Base-by-base conservation (phyloP, 1,140 invertebrate species). In the Zaprionus taronus region DNA sequence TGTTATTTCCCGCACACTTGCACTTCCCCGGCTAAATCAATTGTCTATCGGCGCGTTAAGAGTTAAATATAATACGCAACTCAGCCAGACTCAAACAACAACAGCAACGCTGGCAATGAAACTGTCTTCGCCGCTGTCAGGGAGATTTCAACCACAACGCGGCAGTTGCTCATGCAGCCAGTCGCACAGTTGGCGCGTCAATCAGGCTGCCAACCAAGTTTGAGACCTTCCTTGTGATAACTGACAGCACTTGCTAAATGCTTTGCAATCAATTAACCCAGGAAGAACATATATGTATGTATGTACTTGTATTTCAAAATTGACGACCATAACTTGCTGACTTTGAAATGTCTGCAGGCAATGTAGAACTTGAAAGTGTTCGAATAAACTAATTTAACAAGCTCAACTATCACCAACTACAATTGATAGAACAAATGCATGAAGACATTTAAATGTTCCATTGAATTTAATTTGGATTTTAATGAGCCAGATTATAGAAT, bases 31-130 rank as follows among this genome's bases (percentile, higher is more conserved):
- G 38, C 36, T 47, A 80, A 90, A 90, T 84, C 72, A 66, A 80
- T 89, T 82, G 85, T 89, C 75, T 79, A 84, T 83, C 76, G 70
- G 47, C 60, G 44, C 78, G 70, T 82, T 70, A 77, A 68, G 57
- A 76, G 65, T 71, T 60, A 64, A 78, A 75, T 81, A 86, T 79
- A 76, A 86, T 86, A 69, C 63, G 75, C 64, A 73, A 60, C 34
- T 62, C 41, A 34, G 9, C 11, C 31, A 34, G 5, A 41, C 38
- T 12, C 3, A 12, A 17, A 17, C 41, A 47, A 17, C n/a, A n/a
- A 47, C 36, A 69, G 12, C 44, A 61, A 65, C 61, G 41, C 2
- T 0, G n/a, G n/a, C 41, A 47, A 47, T 62, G 36, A 51, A 51
- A 51, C 22, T 20, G 14, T 56, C 31, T 51, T 15, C 4, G 7